These are phyloP conservation scores for Xiphophorus couchianus DNA, from an alignment of 2,113 vertebrate species.

Conservation along the genomic window DNA sequence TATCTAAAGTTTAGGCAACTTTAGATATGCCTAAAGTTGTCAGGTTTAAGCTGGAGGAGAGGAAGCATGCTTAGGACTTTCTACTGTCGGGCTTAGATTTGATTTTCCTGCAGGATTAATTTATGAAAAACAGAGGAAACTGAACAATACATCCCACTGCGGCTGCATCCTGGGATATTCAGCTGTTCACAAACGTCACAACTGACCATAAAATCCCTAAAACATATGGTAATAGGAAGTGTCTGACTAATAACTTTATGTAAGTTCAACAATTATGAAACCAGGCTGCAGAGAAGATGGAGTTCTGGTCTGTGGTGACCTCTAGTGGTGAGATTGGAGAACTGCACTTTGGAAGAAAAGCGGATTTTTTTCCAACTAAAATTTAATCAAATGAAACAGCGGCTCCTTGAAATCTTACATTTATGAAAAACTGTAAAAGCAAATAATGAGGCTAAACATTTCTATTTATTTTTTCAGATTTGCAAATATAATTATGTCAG, in stretches of 20 bases:
- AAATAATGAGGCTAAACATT: not conserved
- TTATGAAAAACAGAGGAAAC: not conserved
- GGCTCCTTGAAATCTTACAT: not conserved
- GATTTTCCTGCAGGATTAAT: not conserved
- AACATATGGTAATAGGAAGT: conserved; percentile 20
- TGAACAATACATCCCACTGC: not conserved
- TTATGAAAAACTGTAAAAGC: not conserved
- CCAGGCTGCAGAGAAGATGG: not conserved
- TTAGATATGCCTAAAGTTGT: not conserved
- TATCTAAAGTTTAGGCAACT: too few relatives aligned
- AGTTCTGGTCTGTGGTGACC: conserved; percentile 36
- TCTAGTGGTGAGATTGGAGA: conserved; percentile 45
- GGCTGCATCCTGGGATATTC: not conserved
- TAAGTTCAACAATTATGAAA: conserved; percentile 61
- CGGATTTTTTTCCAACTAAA: not conserved
- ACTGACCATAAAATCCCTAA: conserved; percentile 3
- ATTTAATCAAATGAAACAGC: not conserved
- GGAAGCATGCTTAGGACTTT: conserved; percentile 13
- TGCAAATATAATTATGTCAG: too few relatives aligned
- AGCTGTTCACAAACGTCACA: not conserved
- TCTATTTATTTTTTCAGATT: not conserved
- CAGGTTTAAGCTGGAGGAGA: not conserved
- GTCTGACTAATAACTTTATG: conserved; percentile 62
- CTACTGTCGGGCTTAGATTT: not conserved
- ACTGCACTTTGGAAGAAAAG: not conserved